Conservation (phyloP, 2,797 vertebrate genomes). For the Decapterus maruadsi region DNA sequence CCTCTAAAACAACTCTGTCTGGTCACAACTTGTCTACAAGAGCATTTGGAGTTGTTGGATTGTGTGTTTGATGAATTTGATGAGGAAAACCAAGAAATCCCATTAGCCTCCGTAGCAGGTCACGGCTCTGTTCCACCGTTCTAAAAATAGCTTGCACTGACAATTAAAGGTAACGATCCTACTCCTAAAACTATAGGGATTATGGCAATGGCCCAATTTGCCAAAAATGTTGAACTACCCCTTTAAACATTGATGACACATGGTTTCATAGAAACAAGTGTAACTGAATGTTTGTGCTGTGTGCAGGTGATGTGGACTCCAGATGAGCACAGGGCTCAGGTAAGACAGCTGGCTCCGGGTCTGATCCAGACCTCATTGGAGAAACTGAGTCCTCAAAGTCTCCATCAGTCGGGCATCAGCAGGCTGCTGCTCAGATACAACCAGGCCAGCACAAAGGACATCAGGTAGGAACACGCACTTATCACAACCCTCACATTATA, state of each 20-base stretch:
- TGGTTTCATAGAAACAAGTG: not conserved
- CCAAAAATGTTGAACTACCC: too few relatives aligned
- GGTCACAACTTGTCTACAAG: too few relatives aligned
- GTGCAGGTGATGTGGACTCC: conserved; percentile 94
- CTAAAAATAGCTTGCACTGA: too few relatives aligned
- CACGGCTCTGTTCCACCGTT: too few relatives aligned
- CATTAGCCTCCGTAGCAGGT: too few relatives aligned
- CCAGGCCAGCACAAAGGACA: conserved; percentile 87
- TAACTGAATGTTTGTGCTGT: not conserved
- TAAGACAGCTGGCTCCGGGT: conserved; percentile 86
- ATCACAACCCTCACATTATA: not conserved
- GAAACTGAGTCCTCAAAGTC: conserved; percentile 80
- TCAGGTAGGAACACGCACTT: conserved; percentile 82
- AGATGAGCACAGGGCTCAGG: conserved; percentile 84
- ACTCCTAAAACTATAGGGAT: too few relatives aligned
- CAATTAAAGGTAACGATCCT: too few relatives aligned
- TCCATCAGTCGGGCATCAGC: conserved; percentile 87
- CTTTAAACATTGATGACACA: not conserved
- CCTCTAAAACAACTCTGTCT: too few relatives aligned
- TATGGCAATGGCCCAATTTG: too few relatives aligned
- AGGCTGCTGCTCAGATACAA: conserved; percentile 93
- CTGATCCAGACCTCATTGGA: conserved; percentile 91
- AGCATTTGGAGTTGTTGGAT: too few relatives aligned
- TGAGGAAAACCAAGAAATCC: too few relatives aligned
- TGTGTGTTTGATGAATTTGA: too few relatives aligned